Base-by-base conservation (phyloP, 2,113 vertebrate species). In the Corythornis cristatus region DNA sequence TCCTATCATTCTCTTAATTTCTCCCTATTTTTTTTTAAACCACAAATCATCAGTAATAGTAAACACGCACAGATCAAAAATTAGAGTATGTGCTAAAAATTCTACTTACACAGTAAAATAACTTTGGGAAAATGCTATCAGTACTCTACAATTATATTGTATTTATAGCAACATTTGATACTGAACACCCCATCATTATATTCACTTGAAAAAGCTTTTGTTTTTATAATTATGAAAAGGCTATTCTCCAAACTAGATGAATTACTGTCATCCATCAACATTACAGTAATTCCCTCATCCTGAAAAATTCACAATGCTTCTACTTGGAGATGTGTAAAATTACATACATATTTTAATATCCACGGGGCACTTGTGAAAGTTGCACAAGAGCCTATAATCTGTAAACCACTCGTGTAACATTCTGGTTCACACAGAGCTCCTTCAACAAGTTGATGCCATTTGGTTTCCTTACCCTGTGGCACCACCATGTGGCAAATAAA, bases 381-480 rank as follows among this genome's bases (percentile, higher is more conserved):
- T 79, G 42, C n/a, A 68, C 25, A 84, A 42, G 10, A 92, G 21
- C 5, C 15, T 50, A 13, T 31, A 42, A 14, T 14, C 23, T 82
- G 33, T 31, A 84, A 82, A 40, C 16, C 37, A 61, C 23, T 29
- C 0, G 0, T 8, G 26, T 31, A 60, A 62, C 1, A 0, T 19
- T 51, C 23, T 21, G 9, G 15, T 14, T 56, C 15, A 2, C 0
- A 1, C 33, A 76, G 8, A 51, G 4, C 5, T 19, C 48, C 5
- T 2, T 7, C 43, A 83, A 64, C 3, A 7, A 11, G 3, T 31
- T 13, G 9, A 26, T 10, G 48, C 40, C 2, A 1, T 43, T 51
- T 18, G 31, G 31, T 94, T 95, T 43, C 8, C 50, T 82, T 91
- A 60, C 37, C 56, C 57, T 92, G 51, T 94, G 84, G 89, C 93